Percentiles rank a stretch among this genome's conserved stretches.
These are phyloP conservation scores for Barbus barbus DNA, from an alignment of 2,113 vertebrate species.

Conservation along the genomic window DNA sequence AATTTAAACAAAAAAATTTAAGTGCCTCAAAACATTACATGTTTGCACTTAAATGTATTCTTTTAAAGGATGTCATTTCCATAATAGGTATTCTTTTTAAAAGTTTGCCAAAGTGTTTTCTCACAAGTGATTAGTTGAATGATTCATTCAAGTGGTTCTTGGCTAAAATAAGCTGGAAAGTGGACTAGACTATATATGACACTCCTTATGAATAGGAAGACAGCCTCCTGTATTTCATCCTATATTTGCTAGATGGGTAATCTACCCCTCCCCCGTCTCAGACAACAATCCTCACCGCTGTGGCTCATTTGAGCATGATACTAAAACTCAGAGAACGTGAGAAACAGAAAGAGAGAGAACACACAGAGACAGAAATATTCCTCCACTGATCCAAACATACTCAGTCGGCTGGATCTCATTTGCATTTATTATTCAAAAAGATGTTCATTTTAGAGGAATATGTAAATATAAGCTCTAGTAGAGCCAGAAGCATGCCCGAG, in stretches of 20 bases:
- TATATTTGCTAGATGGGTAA: not conserved
- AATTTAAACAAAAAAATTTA: not conserved
- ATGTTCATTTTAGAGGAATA: constrained; percentile 50
- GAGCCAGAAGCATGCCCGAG: not conserved
- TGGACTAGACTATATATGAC: not conserved
- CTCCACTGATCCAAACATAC: constrained; percentile 17
- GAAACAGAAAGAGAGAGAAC: not conserved
- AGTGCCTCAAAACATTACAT: not conserved
- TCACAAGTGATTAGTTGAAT: not conserved
- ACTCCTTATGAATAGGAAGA: no score
- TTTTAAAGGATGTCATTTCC: not conserved
- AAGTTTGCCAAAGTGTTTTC: not conserved
- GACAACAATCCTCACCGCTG: not conserved
- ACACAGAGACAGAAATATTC: not conserved
- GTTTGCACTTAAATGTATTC: not conserved
- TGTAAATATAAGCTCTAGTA: constrained; percentile 35
- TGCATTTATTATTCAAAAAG: constrained; percentile 53
- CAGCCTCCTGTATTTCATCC: constrained; percentile 23
- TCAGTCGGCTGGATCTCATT: constrained; percentile 26
- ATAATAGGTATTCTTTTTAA: not conserved
- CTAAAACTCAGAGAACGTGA: not conserved
- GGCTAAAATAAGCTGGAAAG: not conserved
- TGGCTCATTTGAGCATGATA: constrained; percentile 9
- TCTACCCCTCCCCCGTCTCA: not conserved
- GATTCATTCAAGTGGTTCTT: not conserved